These are phyloP conservation scores for Lepidostoma basale DNA, from an alignment of 1,140 invertebrate species.

Conservation along the genomic window DNA sequence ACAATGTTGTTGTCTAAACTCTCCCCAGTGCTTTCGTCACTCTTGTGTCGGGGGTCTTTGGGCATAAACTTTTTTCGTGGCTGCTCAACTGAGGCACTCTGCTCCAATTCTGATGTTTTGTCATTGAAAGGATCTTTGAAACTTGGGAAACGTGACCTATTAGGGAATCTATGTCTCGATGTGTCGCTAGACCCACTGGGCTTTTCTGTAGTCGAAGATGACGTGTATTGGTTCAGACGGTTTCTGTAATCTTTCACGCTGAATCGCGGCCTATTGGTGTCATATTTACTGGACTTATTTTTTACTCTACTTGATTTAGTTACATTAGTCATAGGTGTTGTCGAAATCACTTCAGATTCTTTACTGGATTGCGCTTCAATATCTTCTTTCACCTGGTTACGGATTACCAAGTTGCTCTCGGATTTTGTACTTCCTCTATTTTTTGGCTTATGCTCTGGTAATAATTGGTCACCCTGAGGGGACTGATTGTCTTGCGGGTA, in stretches of 20 bases:
- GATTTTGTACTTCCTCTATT: conserved; percentile 33
- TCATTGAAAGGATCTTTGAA: conserved; percentile 50
- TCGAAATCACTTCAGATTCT: conserved; percentile 32
- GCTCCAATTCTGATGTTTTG: conserved; percentile 44
- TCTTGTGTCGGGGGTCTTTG: conserved; percentile 57
- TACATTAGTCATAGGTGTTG: conserved; percentile 48
- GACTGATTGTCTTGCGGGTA: conserved; percentile 34
- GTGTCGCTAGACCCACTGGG: conserved; percentile 47
- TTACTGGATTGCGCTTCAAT: background rate
- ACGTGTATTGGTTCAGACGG: conserved; percentile 56
- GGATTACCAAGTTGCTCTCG: conserved; percentile 1
- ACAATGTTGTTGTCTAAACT: conserved; percentile 26
- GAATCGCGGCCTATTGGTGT: conserved; percentile 60
- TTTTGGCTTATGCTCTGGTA: conserved; percentile 38
- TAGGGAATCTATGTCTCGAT: conserved; percentile 55
- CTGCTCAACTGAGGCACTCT: conserved; percentile 53
- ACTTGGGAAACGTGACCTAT: conserved; percentile 50
- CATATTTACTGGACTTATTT: conserved; percentile 53
- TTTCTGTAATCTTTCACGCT: conserved; percentile 67
- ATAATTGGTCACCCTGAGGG: conserved; percentile 33
- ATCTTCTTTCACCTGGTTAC: conserved; percentile 12
- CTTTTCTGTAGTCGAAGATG: conserved; percentile 59
- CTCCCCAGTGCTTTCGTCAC: conserved; percentile 49
- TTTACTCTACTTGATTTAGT: conserved; percentile 47
- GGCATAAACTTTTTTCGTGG: conserved; percentile 56